Evolutionary conservation across 2,113 vertebrate genomes (phyloP).

Genomic region (Balaeniceps rex): DNA sequence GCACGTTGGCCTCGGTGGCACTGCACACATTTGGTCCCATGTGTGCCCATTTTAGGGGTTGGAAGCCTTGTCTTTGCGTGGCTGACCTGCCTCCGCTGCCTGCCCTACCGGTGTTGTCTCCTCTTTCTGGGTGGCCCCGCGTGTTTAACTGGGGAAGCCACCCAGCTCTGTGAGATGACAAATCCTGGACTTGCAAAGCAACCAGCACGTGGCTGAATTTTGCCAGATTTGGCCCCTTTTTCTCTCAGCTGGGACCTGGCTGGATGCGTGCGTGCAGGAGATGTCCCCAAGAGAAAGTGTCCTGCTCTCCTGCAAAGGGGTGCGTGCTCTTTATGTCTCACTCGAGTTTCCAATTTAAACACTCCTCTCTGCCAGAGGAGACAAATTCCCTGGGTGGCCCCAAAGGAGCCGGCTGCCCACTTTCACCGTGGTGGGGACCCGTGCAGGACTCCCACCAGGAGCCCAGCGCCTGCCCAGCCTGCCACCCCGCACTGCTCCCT

Average conservation of each 20-base stretch:
- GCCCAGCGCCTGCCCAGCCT: neutral
- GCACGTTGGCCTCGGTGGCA: neutral
- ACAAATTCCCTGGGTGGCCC: neutral
- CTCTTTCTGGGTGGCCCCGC: neutral
- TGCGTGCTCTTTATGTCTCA: neutral
- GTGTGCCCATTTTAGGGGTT: neutral
- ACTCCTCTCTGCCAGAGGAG: neutral
- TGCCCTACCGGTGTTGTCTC: neutral
- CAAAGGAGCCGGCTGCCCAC: neutral
- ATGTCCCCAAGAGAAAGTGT: neutral
- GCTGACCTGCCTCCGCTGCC: neutral
- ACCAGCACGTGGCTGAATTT: neutral
- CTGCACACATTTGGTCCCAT: neutral
- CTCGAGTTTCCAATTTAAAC: neutral
- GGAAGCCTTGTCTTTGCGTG: neutral
- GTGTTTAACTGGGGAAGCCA: neutral
- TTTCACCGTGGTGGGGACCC: neutral
- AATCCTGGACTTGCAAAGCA: neutral
- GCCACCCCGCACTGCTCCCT: neutral
- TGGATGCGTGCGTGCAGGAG: neutral
- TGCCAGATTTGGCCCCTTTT: slow-evolving; percentile 1
- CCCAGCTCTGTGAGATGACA: neutral
- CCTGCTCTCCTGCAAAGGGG: neutral
- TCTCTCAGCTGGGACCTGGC: fast-evolving
- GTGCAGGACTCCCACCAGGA: neutral